Conservation (phyloP, 2,888 invertebrate genomes). For the Plemyria rubiginata region DNA sequence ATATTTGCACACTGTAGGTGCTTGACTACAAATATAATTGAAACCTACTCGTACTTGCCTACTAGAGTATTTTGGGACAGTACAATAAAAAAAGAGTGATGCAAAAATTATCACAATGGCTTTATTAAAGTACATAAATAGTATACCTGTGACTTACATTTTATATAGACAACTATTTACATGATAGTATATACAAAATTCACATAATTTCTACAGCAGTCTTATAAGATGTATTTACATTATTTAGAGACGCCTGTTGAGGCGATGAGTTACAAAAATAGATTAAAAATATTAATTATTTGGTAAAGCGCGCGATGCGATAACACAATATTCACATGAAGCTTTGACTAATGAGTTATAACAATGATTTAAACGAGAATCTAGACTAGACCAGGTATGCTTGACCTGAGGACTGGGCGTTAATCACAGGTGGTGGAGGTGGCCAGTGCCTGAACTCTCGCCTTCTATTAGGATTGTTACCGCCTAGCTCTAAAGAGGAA, state of each 20-base stretch:
- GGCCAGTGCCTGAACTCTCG: slow-evolving; percentile 79
- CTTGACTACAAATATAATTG: not conserved
- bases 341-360: slow-evolving; percentile 72
- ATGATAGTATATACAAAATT: slow-evolving; percentile 77
- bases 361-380: slow-evolving; percentile 56
- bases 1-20: slow-evolving; percentile 23
- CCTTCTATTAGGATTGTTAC: slow-evolving; percentile 72
- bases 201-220: slow-evolving; percentile 83
- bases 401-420: slow-evolving; percentile 77
- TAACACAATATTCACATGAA: slow-evolving; percentile 79
- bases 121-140: slow-evolving; percentile 85
- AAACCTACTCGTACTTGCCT: slow-evolving; percentile 2
- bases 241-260: slow-evolving; percentile 75
- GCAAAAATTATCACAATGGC: slow-evolving; percentile 85
- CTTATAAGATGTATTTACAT: slow-evolving; percentile 84
- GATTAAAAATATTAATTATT: slow-evolving; percentile 77
- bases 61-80: slow-evolving; percentile 8
- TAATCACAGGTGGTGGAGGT: slow-evolving; percentile 75
- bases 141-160: slow-evolving; percentile 81
- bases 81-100: slow-evolving; percentile 59
- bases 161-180: slow-evolving; percentile 80
- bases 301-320: slow-evolving; percentile 81
- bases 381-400: slow-evolving; percentile 82
- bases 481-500: slow-evolving; percentile 90
- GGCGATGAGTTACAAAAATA: slow-evolving; percentile 83